Percentiles rank a stretch among this genome's conserved stretches.
phyloP scores from a whole-genome alignment of 2,888 invertebrate genomes.

The Mythimna albipuncta region DNA sequence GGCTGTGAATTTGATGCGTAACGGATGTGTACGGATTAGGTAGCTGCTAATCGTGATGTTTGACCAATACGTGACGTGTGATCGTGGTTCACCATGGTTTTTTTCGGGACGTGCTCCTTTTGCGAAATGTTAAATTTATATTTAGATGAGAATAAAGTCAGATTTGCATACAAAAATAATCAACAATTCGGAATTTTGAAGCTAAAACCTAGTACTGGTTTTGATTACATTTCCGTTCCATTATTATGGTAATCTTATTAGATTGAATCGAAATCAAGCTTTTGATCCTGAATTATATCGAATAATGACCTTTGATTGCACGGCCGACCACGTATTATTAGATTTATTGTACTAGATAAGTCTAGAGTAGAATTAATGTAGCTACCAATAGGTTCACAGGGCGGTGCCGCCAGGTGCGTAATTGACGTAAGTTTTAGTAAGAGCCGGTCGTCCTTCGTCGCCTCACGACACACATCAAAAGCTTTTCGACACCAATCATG shows the following conservation, averaged over 20 bases:
- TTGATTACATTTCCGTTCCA: conserved; percentile 41
- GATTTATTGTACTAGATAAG: conserved; percentile 53
- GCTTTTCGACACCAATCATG: conserved; percentile 40
- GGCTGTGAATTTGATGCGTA: conserved; percentile 62
- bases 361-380: conserved; percentile 45
- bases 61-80: conserved; percentile 45
- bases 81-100: conserved; percentile 41
- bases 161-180: conserved; percentile 36
- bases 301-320: conserved; percentile 53
- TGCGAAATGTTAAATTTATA: conserved; percentile 40
- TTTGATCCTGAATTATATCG: conserved; percentile 47
- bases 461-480: conserved; percentile 72
- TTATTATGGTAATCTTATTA: conserved; percentile 14
- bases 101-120: conserved; percentile 52
- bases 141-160: conserved; percentile 36
- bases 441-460: conserved; percentile 76
- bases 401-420: conserved; percentile 68
- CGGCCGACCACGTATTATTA: conserved; percentile 39
- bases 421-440: conserved; percentile 75
- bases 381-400: conserved; percentile 58
- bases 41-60: conserved; percentile 69
- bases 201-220: not conserved
- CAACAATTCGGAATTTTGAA: not conserved
- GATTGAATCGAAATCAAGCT: conserved; percentile 31
- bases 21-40: conserved; percentile 66